Evolutionary conservation across 2,888 invertebrate genomes (phyloP).

Genomic region (Macaria liturata): DNA sequence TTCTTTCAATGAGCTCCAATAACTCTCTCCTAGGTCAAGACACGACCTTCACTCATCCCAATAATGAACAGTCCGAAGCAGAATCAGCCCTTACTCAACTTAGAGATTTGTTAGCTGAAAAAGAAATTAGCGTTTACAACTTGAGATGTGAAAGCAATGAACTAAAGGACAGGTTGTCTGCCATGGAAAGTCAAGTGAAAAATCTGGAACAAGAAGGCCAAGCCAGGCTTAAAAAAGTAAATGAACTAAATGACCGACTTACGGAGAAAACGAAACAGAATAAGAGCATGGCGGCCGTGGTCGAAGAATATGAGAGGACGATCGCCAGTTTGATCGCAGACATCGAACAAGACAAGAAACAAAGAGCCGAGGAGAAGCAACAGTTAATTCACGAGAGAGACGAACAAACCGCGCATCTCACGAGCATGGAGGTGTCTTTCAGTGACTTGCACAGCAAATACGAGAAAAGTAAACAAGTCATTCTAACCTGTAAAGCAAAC

Average conservation of each 20-base stretch:
- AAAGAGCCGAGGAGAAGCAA: constrained; percentile 77
- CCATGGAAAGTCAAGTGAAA: constrained; percentile 66
- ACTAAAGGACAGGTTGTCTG: constrained; percentile 69
- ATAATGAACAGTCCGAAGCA: constrained; percentile 61
- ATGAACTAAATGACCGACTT: constrained; percentile 64
- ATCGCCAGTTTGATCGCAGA: constrained; percentile 89
- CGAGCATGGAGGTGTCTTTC: constrained; percentile 85
- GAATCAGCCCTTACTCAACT: constrained; percentile 67
- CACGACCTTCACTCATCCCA: constrained; percentile 45
- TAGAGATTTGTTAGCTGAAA: constrained; percentile 79
- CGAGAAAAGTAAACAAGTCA: constrained; percentile 86
- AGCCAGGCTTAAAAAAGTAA: constrained; percentile 62
- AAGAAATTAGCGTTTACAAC: constrained; percentile 79
- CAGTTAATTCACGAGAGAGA: constrained; percentile 83
- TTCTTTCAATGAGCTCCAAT: constrained; percentile 70
- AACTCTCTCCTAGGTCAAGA: constrained; percentile 56
- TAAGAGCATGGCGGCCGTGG: constrained; percentile 85
- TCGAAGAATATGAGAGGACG: constrained; percentile 91
- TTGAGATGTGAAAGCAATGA: constrained; percentile 76
- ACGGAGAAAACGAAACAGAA: constrained; percentile 73
- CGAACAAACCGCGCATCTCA: constrained; percentile 84
- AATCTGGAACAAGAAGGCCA: constrained; percentile 61
- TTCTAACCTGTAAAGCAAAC: constrained; percentile 79
- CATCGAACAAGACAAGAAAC: constrained; percentile 86
- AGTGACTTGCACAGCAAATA: constrained; percentile 85